Conservation (phyloP, 2,797 vertebrate species). For the Jordanella pulchra region DNA sequence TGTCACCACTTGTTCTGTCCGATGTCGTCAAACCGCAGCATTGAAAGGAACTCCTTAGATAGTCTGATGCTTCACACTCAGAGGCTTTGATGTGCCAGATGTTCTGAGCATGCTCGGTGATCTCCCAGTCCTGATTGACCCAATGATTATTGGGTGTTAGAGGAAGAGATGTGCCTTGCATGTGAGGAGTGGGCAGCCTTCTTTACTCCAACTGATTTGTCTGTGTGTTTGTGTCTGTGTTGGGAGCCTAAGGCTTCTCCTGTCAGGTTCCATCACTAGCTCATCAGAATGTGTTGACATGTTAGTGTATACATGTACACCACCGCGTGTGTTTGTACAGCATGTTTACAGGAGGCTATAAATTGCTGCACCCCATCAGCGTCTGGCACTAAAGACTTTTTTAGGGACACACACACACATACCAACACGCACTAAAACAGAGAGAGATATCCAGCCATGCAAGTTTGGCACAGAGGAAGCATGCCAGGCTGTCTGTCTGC, state of each 20-base stretch:
- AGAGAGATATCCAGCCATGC: constrained; percentile 30
- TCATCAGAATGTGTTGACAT: constrained; percentile 15
- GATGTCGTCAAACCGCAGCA: background rate
- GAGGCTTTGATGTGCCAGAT: background rate
- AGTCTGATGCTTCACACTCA: background rate
- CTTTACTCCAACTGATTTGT: constrained; percentile 3
- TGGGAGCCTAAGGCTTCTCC: constrained; percentile 13
- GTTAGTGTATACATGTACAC: constrained; percentile 12
- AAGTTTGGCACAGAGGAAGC: constrained; percentile 39
- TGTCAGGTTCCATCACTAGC: constrained; percentile 10
- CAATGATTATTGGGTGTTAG: background rate
- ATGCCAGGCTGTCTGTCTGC: constrained; percentile 34
- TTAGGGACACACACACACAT: constrained; percentile 21
- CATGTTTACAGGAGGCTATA: constrained; percentile 50
- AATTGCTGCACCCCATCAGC: constrained; percentile 51
- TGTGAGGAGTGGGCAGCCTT: background rate
- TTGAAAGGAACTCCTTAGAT: background rate
- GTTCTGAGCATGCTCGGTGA: background rate
- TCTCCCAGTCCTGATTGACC: background rate
- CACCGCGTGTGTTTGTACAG: constrained; percentile 6
- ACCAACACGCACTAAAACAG: constrained; percentile 16
- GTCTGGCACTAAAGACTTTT: constrained; percentile 41
- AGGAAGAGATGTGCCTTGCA: background rate
- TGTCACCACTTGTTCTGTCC: no score
- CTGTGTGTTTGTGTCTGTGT: constrained; percentile 16